Conservation (phyloP, 2,113 vertebrate species). For the Reinhardtius hippoglossoides region DNA sequence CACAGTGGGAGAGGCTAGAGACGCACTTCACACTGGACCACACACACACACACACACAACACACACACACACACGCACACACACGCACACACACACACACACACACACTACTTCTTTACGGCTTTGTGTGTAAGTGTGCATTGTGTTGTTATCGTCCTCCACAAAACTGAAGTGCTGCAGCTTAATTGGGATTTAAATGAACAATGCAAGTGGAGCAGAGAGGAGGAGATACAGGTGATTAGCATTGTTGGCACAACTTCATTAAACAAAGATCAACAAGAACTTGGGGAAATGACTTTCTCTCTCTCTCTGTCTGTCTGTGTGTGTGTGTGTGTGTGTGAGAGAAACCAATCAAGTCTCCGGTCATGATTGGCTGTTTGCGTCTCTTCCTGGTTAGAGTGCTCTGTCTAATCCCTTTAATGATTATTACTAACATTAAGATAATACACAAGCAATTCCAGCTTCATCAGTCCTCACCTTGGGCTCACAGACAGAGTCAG, state of each 20-base stretch:
- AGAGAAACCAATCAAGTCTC: slow-evolving; percentile 48
- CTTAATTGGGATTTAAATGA: slow-evolving; percentile 49
- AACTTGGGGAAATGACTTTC: slow-evolving; percentile 35
- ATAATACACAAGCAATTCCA: slow-evolving; percentile 49
- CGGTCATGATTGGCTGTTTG: slow-evolving; percentile 35
- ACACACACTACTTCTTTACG: slow-evolving; percentile 1
- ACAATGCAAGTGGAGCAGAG: slow-evolving; percentile 48
- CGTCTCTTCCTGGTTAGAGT: slow-evolving; percentile 31
- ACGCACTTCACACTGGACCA: slow-evolving; percentile 9
- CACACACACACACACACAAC: slow-evolving; percentile 19
- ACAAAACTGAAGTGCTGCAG: slow-evolving; percentile 34
- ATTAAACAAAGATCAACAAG: slow-evolving; percentile 50
- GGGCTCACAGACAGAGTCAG: slow-evolving; percentile 12
- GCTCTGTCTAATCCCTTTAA: slow-evolving; percentile 58
- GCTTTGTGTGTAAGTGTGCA: background rate
- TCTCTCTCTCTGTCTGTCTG: too few relatives aligned
- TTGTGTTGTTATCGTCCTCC: slow-evolving; percentile 12
- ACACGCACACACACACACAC: background rate
- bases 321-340: slow-evolving; percentile 11
- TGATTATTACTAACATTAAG: slow-evolving; percentile 58
- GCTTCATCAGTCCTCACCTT: background rate
- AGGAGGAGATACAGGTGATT: slow-evolving; percentile 55
- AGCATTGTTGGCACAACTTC: slow-evolving; percentile 55
- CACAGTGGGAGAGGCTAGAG: slow-evolving; percentile 37
- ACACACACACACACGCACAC: background rate